Evolutionary conservation across 2,113 vertebrate genomes (phyloP).

Genomic region (Lasiurus borealis): DNA sequence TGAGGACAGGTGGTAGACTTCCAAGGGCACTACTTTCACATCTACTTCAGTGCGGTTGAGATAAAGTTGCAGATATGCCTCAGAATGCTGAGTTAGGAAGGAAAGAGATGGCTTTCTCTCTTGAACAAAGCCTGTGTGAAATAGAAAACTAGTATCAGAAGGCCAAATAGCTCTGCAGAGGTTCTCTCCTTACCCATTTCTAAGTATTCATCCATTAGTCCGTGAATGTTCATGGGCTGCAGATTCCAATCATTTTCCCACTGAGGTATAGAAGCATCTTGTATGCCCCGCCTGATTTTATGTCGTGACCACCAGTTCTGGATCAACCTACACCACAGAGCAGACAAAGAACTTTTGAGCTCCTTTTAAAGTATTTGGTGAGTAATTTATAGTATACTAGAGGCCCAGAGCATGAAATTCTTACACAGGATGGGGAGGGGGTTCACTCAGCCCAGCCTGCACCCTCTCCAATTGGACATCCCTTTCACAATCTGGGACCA

Average conservation of each 20-base stretch:
- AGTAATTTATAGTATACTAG: neutral
- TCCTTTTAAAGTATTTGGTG: neutral
- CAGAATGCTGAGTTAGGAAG: neutral
- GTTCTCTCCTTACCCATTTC: conserved; percentile 95
- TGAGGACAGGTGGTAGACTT: neutral
- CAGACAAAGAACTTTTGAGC: neutral
- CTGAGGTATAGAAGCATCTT: conserved; percentile 94
- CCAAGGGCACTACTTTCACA: neutral
- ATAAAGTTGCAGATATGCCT: neutral
- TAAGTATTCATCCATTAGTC: conserved; percentile 97
- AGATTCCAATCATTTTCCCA: conserved; percentile 99
- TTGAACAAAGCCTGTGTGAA: neutral
- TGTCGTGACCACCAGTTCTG: conserved; percentile 99
- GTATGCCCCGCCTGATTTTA: conserved; percentile 94
- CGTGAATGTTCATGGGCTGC: conserved; percentile 98
- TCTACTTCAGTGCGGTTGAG: neutral
- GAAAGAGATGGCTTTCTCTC: neutral
- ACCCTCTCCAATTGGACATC: too few relatives aligned
- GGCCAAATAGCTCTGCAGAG: neutral
- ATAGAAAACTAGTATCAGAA: neutral
- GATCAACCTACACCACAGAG: conserved; percentile 89
- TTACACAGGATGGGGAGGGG: too few relatives aligned
- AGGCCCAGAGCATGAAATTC: too few relatives aligned
- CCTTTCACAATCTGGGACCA: too few relatives aligned
- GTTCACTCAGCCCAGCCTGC: too few relatives aligned